Evolutionary conservation across 2,113 vertebrate species (phyloP).

Genomic region (Lucifuga dentata): DNA sequence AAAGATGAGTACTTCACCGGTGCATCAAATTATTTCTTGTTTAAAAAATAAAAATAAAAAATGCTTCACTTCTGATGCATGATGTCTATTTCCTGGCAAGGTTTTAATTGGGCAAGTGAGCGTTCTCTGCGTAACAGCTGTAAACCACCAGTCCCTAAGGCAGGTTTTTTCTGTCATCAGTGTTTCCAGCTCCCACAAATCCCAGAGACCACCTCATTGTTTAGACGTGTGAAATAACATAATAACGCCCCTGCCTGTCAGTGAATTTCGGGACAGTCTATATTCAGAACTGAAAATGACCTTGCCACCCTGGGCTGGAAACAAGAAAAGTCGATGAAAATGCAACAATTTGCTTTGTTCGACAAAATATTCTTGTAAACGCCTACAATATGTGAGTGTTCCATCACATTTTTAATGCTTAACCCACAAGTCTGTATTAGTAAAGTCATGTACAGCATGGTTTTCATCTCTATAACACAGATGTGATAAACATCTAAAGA

Average conservation of each 20-base stretch:
- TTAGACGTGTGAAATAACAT: constrained; percentile 23
- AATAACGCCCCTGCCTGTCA: constrained; percentile 1
- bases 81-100: background rate
- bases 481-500: background rate
- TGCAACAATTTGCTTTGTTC: constrained; percentile 24
- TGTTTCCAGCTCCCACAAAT: constrained; percentile 19
- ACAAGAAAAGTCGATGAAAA: constrained; percentile 30
- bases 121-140: background rate
- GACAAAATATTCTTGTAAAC: background rate
- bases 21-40: background rate
- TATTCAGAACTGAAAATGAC: constrained; percentile 34
- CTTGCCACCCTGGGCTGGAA: background rate
- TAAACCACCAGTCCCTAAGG: constrained; percentile 25
- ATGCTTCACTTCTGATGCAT: background rate
- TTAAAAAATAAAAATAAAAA: background rate
- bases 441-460: background rate
- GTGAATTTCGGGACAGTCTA: background rate
- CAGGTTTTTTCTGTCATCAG: constrained; percentile 35
- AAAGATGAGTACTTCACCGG: too few species aligned
- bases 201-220: constrained; percentile 37
- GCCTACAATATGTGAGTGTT: background rate
- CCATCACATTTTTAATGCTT: background rate
- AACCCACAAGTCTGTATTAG: background rate
- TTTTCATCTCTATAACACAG: background rate
- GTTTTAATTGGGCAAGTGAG: background rate